Evolutionary conservation across 2,797 vertebrate genomes (phyloP).

Genomic region (Peromyscus attwateri): DNA sequence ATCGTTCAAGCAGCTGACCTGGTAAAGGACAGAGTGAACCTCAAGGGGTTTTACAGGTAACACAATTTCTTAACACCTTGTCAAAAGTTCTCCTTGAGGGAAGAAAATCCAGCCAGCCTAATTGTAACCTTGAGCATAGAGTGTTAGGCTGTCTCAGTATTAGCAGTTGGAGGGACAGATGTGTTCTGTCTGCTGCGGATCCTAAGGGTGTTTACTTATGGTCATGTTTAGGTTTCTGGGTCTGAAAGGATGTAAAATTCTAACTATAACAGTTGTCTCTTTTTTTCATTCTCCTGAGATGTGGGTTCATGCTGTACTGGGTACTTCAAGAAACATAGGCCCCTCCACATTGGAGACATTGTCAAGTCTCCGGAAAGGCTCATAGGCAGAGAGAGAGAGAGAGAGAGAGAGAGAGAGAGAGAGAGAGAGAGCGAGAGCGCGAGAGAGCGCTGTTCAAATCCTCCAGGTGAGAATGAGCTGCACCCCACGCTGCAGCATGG

Average conservation of each 20-base stretch:
- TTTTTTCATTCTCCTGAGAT: conserved; percentile 1
- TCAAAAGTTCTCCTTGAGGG: conserved; percentile 46
- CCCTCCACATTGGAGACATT: neutral
- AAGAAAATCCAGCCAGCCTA: neutral
- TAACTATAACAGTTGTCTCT: neutral
- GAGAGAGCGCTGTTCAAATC: neutral
- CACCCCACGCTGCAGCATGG: neutral
- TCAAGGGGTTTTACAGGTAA: conserved; percentile 95
- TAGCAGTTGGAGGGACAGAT: neutral
- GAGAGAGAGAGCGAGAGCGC: no score
- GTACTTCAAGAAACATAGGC: neutral
- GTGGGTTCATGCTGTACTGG: neutral
- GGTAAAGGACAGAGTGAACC: conserved; percentile 97
- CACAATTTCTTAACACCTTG: conserved; percentile 29
- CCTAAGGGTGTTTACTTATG: neutral
- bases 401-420: no score
- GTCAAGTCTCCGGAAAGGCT: neutral
- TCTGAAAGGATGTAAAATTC: neutral
- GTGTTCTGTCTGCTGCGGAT: neutral
- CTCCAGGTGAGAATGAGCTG: neutral
- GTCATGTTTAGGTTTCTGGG: neutral
- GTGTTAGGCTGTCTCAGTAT: neutral
- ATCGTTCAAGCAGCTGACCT: conserved; percentile 95
- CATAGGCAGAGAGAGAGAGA: neutral
- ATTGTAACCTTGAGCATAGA: conserved; percentile 48